Percentiles rank a stretch among this genome's conserved stretches.
Evolutionary conservation across 2,797 vertebrate genomes (phyloP).

Genomic region (Chaunax sp.): DNA sequence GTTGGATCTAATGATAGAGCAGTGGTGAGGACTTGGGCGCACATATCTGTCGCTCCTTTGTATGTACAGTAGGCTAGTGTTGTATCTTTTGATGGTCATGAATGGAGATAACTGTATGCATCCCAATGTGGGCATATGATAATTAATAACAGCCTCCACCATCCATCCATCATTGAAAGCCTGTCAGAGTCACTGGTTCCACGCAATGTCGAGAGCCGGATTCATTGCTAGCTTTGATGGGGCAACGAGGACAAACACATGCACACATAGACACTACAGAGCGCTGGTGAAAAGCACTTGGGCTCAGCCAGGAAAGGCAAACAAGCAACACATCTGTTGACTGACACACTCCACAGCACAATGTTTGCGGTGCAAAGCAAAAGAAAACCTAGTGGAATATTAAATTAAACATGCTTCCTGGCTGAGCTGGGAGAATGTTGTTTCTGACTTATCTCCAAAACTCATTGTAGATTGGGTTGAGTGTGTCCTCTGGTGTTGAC

Average conservation of each 20-base stretch:
- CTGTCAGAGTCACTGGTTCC: conserved; percentile 72
- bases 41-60: conserved; percentile 28
- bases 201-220: conserved; percentile 82
- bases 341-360: conserved; percentile 54
- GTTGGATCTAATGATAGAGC: conserved; percentile 85
- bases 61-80: conserved; percentile 50
- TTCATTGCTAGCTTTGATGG: conserved; percentile 49
- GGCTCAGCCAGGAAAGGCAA: conserved; percentile 56
- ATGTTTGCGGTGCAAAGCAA: conserved; percentile 67
- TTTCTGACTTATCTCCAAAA: conserved; percentile 76
- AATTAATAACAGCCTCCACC: conserved; percentile 29
- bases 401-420: conserved; percentile 67
- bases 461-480: conserved; percentile 61
- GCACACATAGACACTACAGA: conserved; percentile 30
- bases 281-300: conserved; percentile 62
- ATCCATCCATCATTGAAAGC: conserved; percentile 43
- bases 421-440: conserved; percentile 59
- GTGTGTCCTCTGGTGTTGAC: conserved; percentile 71
- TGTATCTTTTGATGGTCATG: conserved; percentile 55
- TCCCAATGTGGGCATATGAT: conserved; percentile 60
- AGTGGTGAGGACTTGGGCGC: conserved; percentile 80
- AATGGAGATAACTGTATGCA: conserved; percentile 38
- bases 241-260: conserved; percentile 58
- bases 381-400: conserved; percentile 64
- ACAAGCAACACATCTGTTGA: conserved; percentile 63